These are phyloP conservation scores for Psittacula cyanocephala DNA, from an alignment of 2,113 vertebrate species.

Conservation along the genomic window DNA sequence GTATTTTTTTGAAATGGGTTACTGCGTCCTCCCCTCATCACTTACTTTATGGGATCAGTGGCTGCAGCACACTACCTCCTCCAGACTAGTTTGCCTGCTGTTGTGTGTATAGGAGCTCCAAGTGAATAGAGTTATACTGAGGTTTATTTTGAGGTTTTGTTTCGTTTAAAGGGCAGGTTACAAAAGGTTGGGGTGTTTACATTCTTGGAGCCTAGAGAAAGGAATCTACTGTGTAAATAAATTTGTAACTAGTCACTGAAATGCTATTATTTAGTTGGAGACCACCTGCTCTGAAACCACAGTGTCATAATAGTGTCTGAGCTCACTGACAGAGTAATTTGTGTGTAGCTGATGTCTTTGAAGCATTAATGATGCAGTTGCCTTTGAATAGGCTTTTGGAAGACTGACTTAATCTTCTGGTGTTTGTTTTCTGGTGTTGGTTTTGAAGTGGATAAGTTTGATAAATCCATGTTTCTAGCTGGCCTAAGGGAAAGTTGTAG, in stretches of 20 bases:
- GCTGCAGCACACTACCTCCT: neutral
- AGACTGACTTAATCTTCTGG: neutral
- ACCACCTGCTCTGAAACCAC: neutral
- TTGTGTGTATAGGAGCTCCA: neutral
- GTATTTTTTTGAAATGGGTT: neutral
- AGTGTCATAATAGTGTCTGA: neutral
- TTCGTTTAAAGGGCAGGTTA: neutral
- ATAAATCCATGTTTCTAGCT: neutral
- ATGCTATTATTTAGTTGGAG: neutral
- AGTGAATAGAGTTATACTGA: neutral
- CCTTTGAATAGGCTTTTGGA: neutral
- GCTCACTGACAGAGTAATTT: neutral
- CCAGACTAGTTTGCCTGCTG: neutral
- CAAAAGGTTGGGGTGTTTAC: neutral
- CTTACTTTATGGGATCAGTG: neutral
- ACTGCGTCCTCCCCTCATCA: fast-evolving
- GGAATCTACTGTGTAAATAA: neutral
- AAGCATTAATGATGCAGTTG: neutral
- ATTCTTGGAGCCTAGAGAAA: neutral
- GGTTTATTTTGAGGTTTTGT: neutral
- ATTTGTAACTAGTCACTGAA: neutral
- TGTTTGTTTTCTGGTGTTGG: neutral
- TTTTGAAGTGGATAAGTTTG: neutral
- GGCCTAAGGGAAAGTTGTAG: neutral
- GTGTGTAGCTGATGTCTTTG: neutral